These are phyloP conservation scores for Sarcophaga rosellei DNA, from an alignment of 2,888 invertebrate species.

Conservation along the genomic window DNA sequence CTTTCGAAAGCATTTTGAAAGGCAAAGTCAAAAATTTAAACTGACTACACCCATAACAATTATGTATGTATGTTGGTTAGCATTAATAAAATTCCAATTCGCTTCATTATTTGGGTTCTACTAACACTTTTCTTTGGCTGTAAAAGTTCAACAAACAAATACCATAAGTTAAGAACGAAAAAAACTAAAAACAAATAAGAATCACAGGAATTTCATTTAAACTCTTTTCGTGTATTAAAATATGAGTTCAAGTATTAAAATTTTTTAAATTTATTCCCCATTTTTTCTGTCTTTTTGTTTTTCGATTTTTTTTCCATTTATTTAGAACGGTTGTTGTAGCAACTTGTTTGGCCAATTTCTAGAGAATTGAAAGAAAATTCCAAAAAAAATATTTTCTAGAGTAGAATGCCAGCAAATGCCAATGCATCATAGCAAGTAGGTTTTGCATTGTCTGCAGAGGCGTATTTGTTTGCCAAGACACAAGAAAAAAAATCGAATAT, in stretches of 20 bases:
- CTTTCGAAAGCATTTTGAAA: not conserved
- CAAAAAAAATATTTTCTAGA: constrained; percentile 27
- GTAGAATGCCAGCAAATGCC: constrained; percentile 47
- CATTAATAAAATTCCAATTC: too few species aligned
- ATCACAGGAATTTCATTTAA: not conserved
- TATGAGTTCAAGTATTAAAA: constrained; percentile 27
- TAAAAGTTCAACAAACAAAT: constrained; percentile 27
- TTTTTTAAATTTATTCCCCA: constrained; percentile 8
- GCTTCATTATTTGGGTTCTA: not conserved
- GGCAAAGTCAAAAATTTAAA: not conserved
- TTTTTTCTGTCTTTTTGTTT: constrained; percentile 19
- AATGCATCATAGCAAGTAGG: constrained; percentile 51
- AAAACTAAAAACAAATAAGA: not conserved
- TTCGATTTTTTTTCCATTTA: constrained; percentile 31
- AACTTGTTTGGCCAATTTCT: constrained; percentile 71
- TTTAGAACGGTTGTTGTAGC: constrained; percentile 62
- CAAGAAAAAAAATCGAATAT: constrained; percentile 14
- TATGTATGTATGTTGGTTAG: too few species aligned
- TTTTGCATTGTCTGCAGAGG: constrained; percentile 65
- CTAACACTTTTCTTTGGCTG: constrained; percentile 4
- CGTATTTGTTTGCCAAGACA: constrained; percentile 56
- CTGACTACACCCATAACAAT: not conserved
- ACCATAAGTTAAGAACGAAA: not conserved
- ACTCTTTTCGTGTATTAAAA: constrained; percentile 14
- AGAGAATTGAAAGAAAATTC: constrained; percentile 51